These are phyloP conservation scores for Nothura maculosa DNA, from an alignment of 2,797 vertebrate genomes.

Conservation along the genomic window DNA sequence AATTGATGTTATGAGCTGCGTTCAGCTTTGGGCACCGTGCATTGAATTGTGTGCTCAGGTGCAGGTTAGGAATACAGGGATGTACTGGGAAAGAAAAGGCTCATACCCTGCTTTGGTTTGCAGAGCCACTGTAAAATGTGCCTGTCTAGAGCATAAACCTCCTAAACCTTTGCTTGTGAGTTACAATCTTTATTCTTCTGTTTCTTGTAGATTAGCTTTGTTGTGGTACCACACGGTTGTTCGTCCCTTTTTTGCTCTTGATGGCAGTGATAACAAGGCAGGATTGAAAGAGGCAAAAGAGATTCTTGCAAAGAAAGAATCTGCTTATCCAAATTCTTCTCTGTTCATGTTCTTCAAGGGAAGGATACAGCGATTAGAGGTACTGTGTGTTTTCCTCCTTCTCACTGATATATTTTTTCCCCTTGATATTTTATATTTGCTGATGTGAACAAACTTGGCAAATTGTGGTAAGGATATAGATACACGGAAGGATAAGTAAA, in stretches of 20 bases:
- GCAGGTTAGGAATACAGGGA: not conserved
- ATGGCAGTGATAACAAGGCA: slow-evolving; percentile 91
- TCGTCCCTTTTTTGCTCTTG: slow-evolving; percentile 97
- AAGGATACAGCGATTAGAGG: slow-evolving; percentile 97
- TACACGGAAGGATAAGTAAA: not conserved
- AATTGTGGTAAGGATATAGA: not conserved
- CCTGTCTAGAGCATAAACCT: not conserved
- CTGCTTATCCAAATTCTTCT: slow-evolving; percentile 96
- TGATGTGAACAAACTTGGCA: not conserved
- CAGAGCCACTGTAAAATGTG: not conserved
- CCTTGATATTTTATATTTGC: not conserved
- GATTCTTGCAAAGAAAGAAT: slow-evolving; percentile 93
- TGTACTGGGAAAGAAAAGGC: not conserved
- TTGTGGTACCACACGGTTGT: slow-evolving; percentile 99
- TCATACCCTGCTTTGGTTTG: not conserved
- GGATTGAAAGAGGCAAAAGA: slow-evolving; percentile 94
- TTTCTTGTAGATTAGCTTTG: slow-evolving; percentile 89
- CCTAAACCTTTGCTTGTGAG: not conserved
- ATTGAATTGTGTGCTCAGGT: not conserved
- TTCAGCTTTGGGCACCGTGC: not conserved
- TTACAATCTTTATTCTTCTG: slow-evolving; percentile 39
- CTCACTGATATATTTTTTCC: not conserved
- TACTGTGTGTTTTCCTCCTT: slow-evolving; percentile 62
- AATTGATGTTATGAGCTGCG: not conserved
- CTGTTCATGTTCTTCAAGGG: slow-evolving; percentile 99